Evolutionary conservation across 2,113 vertebrate species (phyloP).

Genomic region (Hyperopisus bebe): DNA sequence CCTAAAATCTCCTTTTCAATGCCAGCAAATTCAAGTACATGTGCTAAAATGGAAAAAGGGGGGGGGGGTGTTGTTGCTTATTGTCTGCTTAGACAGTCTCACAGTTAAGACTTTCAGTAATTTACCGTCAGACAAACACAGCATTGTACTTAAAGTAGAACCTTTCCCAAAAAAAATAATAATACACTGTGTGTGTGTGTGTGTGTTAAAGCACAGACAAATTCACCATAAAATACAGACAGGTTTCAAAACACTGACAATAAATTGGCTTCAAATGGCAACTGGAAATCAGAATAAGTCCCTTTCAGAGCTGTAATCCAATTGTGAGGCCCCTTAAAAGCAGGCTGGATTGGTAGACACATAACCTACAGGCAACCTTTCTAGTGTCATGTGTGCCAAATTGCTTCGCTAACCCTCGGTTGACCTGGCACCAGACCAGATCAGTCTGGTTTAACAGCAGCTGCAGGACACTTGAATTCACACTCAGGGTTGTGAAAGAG

Average conservation of each 20-base stretch:
- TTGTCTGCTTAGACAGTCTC: not conserved
- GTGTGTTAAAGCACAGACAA: not conserved
- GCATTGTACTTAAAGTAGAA: not conserved
- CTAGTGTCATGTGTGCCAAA: not conserved
- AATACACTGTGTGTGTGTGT: not conserved
- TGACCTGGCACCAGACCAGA: constrained; percentile 9
- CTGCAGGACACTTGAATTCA: not conserved
- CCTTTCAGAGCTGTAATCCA: not conserved
- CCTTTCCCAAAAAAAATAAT: not conserved
- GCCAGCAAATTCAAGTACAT: not conserved
- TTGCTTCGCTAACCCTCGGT: not conserved
- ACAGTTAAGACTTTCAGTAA: not conserved
- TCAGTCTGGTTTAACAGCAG: not conserved
- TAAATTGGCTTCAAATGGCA: not conserved
- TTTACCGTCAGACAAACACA: not conserved
- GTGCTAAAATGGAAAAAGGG: not conserved
- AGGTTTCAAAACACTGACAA: not conserved
- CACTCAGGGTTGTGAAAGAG: not conserved
- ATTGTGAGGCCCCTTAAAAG: not conserved
- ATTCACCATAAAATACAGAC: not conserved
- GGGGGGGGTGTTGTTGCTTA: not conserved
- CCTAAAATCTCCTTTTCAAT: not conserved
- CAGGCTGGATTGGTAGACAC: not conserved
- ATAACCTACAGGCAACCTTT: not conserved
- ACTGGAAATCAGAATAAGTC: not conserved